Conservation (phyloP, 1,140 invertebrate genomes). For the Eupristina koningsbergeri region DNA sequence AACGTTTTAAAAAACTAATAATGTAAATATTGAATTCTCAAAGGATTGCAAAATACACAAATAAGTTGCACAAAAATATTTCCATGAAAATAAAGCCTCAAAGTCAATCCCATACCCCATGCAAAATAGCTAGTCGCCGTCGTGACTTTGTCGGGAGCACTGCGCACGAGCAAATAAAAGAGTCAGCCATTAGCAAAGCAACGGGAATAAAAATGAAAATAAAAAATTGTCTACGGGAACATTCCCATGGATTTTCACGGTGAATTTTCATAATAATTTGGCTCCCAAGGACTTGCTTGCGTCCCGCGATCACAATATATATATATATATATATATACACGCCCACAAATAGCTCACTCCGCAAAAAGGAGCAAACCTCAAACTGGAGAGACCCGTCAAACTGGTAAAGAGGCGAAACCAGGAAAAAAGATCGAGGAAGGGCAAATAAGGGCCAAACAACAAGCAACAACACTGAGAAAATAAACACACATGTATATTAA, state of each 20-base stretch:
- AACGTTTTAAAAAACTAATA: too few species aligned
- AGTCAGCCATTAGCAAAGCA: conserved; percentile 38
- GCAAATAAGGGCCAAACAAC: not conserved
- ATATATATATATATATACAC: not conserved
- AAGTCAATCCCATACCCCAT: too few species aligned
- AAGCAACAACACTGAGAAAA: conserved; percentile 30
- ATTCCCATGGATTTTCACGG: not conserved
- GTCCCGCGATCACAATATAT: too few species aligned
- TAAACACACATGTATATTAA: conserved; percentile 29
- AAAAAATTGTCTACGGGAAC: too few species aligned
- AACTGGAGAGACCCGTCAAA: not conserved
- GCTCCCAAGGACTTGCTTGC: too few species aligned
- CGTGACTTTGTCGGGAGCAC: not conserved
- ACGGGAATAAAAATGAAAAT: not conserved
- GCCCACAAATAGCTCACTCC: not conserved
- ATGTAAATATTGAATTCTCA: too few species aligned
- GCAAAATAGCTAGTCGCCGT: not conserved
- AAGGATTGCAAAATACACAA: too few species aligned
- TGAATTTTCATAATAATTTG: not conserved
- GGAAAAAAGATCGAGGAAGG: not conserved
- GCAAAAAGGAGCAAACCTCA: not conserved
- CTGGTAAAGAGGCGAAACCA: not conserved
- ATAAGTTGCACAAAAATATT: too few species aligned
- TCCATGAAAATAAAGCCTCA: too few species aligned
- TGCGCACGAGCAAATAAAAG: not conserved